Conservation (phyloP, 2,888 invertebrate genomes). For the Folsomia manolachei region DNA sequence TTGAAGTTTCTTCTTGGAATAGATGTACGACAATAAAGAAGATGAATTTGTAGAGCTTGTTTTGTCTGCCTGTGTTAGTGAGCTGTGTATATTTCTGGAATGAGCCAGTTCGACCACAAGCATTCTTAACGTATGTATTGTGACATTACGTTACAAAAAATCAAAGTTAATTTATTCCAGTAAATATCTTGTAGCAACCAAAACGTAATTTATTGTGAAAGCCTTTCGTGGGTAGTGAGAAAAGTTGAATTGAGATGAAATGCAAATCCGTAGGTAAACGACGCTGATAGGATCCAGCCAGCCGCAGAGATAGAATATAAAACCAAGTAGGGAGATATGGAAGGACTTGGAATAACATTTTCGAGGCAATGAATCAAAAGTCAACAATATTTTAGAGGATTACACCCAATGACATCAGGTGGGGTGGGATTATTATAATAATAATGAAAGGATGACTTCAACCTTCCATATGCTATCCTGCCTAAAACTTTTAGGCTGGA, state of each 20-base stretch:
- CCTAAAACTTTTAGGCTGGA: no score
- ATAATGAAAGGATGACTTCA: not conserved
- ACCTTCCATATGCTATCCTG: no score
- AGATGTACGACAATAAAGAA: no score
- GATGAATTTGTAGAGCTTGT: no score
- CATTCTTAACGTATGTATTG: no score
- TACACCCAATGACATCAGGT: constrained; percentile 8
- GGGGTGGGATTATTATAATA: not conserved
- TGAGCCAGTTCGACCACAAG: no score
- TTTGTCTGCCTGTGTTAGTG: no score
- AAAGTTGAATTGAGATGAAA: not conserved
- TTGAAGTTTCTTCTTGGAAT: no score
- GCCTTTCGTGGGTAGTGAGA: not conserved
- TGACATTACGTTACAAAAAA: no score
- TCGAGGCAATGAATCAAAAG: constrained; percentile 6
- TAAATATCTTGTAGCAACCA: not conserved
- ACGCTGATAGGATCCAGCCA: no score
- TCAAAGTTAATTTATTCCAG: not conserved
- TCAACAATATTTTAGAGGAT: not conserved
- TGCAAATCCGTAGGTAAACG: not conserved
- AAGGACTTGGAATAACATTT: constrained; percentile 1
- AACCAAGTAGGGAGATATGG: not conserved
- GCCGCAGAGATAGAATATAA: no score
- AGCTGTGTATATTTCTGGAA: no score
- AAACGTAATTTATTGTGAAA: not conserved